Conservation (phyloP, 2,113 vertebrate genomes). For the Pluvianellus socialis region DNA sequence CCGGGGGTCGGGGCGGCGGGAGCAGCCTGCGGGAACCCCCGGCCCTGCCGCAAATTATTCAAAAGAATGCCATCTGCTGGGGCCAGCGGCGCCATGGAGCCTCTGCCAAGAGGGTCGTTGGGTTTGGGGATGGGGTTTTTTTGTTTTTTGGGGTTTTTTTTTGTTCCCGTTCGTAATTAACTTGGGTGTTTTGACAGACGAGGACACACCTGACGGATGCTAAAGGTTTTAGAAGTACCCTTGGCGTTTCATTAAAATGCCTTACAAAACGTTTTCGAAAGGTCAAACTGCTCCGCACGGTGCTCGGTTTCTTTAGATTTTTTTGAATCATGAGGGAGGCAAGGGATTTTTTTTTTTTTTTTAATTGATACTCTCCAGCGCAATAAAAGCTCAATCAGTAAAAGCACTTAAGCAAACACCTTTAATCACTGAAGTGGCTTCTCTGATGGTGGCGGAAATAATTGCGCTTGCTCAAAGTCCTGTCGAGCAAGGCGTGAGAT, state of each 20-base stretch:
- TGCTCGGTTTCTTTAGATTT: neutral
- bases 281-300: neutral
- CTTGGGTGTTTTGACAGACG: neutral
- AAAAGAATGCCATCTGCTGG: constrained; percentile 54
- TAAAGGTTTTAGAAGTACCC: neutral
- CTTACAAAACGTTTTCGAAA: neutral
- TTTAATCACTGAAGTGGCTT: constrained; percentile 21
- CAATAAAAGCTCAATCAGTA: constrained; percentile 36
- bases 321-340: neutral
- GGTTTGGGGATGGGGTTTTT: neutral
- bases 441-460: neutral
- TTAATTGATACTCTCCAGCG: neutral
- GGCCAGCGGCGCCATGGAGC: neutral
- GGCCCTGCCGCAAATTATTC: neutral
- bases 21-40: rapidly evolving
- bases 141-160: neutral
- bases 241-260: neutral
- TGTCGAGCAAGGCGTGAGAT: neutral
- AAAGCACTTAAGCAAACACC: constrained; percentile 28
- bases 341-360: neutral
- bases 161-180: neutral
- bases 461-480: constrained; percentile 17
- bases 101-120: rapidly evolving
- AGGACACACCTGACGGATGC: neutral
- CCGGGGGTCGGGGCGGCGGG: neutral